Base-by-base conservation (phyloP, 2,113 vertebrate genomes). In the Tyrannus savana region DNA sequence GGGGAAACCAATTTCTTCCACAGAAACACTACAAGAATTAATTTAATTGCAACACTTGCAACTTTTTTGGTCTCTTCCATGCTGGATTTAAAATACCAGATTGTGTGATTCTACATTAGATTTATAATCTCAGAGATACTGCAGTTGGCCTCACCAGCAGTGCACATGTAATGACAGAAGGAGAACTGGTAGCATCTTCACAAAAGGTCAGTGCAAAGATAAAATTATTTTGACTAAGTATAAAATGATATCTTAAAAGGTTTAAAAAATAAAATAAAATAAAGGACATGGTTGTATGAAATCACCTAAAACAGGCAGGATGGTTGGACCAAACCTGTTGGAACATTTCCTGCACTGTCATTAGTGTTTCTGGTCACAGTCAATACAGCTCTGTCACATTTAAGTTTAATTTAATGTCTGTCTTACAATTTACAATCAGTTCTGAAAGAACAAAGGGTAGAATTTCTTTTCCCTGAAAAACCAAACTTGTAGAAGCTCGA, bases 401-500 rank as follows among this genome's bases (percentile, higher is more conserved):
- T 77, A 83, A 41, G 42, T 42, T 78, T 52, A 90, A 72, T 62
- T 75, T 83, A 63, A 84, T 63, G 49, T 52, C 52, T 87, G 53
- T 22, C 33, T 88, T 59, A 90, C 14, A 89, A 83, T 90, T 77
- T 74, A 83, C 41, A 90, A 76, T 44, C 67, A 42, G 33, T 77
- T 87, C 64, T 75, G 79, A 90, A 83, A 84, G 53, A 83, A 86
- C 13, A 55, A 69, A 86, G 15, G 33, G 39, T 69, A 73, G 62
- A 78, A 81, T 58, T 82, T 58, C 19, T 81, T 85, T 89, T 82
- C 76, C 50, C 62, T 93, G 86, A 93, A 93, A 75, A 91, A 66
- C 24, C 64, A 74, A 77, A 73, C 93, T 63, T 82, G 44, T 72
- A 85, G 60, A 86, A 88, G 71, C 87, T 83, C 44, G 49, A 82